Conservation (phyloP, 2,888 invertebrate species). For the Lepetodrilus schrolli region DNA sequence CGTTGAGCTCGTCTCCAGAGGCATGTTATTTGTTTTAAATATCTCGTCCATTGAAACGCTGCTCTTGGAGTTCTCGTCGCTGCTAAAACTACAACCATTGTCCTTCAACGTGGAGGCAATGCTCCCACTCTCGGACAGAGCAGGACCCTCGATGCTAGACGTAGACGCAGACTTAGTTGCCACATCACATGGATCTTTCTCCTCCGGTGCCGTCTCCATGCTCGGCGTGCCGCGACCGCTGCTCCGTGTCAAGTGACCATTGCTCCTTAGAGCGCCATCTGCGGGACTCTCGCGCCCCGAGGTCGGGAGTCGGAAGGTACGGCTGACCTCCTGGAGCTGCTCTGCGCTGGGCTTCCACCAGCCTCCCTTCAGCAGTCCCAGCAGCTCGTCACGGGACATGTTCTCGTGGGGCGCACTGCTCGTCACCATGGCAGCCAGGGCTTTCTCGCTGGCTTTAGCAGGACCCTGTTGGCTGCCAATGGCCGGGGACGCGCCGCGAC, state of each 20-base stretch:
- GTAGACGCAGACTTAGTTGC: not conserved
- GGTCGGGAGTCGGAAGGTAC: constrained; percentile 13
- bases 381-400: not conserved
- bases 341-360: constrained; percentile 54
- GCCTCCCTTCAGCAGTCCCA: constrained; percentile 45
- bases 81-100: constrained; percentile 6
- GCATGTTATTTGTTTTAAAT: constrained; percentile 55
- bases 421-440: constrained; percentile 28
- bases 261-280: not conserved
- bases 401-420: not conserved
- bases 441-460: not conserved
- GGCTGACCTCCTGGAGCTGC: constrained; percentile 41
- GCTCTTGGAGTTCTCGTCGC: constrained; percentile 36
- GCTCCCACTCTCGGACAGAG: not conserved
- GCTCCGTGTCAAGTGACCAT: not conserved
- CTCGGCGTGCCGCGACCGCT: not conserved
- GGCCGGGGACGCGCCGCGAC: constrained; percentile 27
- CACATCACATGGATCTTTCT: not conserved
- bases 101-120: constrained; percentile 3
- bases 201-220: not conserved
- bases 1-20: constrained; percentile 63
- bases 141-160: not conserved
- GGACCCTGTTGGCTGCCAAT: constrained; percentile 33
- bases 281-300: constrained; percentile 29
- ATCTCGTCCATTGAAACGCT: constrained; percentile 54